These are phyloP conservation scores for Carduelis carduelis DNA, from an alignment of 2,797 vertebrate genomes.

Conservation along the genomic window DNA sequence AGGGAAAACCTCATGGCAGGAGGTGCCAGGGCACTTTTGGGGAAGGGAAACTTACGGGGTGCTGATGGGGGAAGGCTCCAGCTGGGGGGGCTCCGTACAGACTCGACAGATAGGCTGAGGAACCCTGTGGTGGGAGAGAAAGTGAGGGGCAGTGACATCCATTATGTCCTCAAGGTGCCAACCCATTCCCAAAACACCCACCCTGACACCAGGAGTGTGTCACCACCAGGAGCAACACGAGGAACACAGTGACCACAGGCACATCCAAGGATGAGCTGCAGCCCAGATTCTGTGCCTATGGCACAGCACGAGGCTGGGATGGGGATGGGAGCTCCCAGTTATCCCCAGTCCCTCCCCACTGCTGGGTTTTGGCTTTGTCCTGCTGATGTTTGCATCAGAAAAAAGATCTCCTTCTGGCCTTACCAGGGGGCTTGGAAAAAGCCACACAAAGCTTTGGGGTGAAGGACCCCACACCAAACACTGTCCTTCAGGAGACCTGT, in stretches of 20 bases:
- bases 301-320: accelerated
- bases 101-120: constrained; percentile 85
- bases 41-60: constrained; percentile 81
- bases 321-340: background rate
- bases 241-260: accelerated
- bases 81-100: constrained; percentile 83
- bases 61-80: constrained; percentile 83
- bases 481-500: background rate
- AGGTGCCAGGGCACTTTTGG: background rate
- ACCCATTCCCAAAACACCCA: background rate
- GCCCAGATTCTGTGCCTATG: accelerated
- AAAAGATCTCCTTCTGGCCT: accelerated
- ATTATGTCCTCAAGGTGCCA: accelerated
- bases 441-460: background rate
- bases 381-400: background rate
- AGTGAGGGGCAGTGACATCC: constrained; percentile 35
- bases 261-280: background rate
- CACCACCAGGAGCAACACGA: accelerated
- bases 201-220: accelerated
- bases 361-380: accelerated
- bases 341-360: background rate
- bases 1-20: accelerated
- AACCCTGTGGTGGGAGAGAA: constrained; percentile 81
- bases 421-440: background rate
- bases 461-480: background rate